Evolutionary conservation across 2,113 vertebrate genomes (phyloP).

Genomic region (Ellobius talpinus): DNA sequence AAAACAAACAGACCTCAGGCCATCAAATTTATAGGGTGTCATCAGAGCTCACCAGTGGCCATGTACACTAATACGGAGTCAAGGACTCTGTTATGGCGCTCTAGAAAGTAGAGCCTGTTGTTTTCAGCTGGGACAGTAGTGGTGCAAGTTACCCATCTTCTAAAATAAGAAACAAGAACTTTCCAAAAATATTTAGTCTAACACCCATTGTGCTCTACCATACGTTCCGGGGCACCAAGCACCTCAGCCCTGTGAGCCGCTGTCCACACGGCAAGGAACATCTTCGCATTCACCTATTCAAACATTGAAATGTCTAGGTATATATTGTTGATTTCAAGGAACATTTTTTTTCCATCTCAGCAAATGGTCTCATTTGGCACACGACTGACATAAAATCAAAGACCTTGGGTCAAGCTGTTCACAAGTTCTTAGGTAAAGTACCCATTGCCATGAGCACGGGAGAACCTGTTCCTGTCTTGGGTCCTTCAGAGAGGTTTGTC

Average conservation of each 20-base stretch:
- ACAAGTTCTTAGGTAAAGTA: not conserved
- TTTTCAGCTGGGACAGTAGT: not conserved
- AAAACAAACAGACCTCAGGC: not conserved
- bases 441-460: not conserved
- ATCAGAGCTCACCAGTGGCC: not conserved
- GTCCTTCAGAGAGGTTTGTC: not conserved
- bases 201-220: not conserved
- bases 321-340: conserved; percentile 23
- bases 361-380: conserved; percentile 65
- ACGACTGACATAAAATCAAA: conserved; percentile 34
- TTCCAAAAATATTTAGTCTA: not conserved
- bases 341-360: conserved; percentile 71
- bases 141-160: not conserved
- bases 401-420: not conserved
- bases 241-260: not conserved
- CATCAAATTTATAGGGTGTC: not conserved
- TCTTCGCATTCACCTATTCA: not conserved
- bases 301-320: not conserved
- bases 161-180: not conserved
- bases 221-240: not conserved
- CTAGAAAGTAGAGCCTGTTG: not conserved
- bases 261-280: not conserved
- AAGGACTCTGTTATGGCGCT: not conserved
- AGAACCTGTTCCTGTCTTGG: not conserved
- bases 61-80: not conserved